Base-by-base conservation (phyloP, 2,797 vertebrate species). In the Menidia menidia region DNA sequence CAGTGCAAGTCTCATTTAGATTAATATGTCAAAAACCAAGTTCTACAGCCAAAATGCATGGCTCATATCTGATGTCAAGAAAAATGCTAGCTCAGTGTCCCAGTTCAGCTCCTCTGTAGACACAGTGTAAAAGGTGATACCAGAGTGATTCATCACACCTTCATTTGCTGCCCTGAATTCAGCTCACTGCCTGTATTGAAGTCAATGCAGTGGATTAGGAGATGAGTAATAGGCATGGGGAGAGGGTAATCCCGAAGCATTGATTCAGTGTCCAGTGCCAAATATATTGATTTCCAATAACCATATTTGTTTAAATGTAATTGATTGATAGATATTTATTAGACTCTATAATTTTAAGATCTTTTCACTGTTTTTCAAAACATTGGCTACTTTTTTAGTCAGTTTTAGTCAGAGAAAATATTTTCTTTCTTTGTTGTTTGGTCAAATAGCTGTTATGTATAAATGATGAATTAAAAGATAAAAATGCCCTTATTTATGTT, bases 1-100 rank as follows among this genome's bases (percentile, higher is more conserved):
- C 58, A 48, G 54, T 6, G 52, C 45, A 19, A 60, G 33, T n/a
- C 18, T 54, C 14, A n/a, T 58, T 25, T 9, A 32, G 48, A 57
- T 39, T 48, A 44, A 50, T 9, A 31, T 9, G 54, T n/a, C n/a
- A 39, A 39, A 5, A 39, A 39, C 1, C 35, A 9, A 39, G 5
- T 39, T 5, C 35, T 39, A 10, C 35, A 39, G 35, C 35, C 35
- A 39, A 7, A 39, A 10, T 39, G 35, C 35, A 39, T 6, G 10
- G 35, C 35, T 39, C 35, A 39, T 25, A 25, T 39, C 35, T 39
- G 35, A 10, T 39, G 3, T 39, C 4, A 2, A 39, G 4, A 10
- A 7, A 39, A 7, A 7, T 39, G 35, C 35, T 7, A 9, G 5
- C 35, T 9, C 35, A 39, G 35, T 6, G 35, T 39, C 30, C 59